These are phyloP conservation scores for Cyclargus thomasi DNA, from an alignment of 1,140 invertebrate genomes.

Conservation along the genomic window DNA sequence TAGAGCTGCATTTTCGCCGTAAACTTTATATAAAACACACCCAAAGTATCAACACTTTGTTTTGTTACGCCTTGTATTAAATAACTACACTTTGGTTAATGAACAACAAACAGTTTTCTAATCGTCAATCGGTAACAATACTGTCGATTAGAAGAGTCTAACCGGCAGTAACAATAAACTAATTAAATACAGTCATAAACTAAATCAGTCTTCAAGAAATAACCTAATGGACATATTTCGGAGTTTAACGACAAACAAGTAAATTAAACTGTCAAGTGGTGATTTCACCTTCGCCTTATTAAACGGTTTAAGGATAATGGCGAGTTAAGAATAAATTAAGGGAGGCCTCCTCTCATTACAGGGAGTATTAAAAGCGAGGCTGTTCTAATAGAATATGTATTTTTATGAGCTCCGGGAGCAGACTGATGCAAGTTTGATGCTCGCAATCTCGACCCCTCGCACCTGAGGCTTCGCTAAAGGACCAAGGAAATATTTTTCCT, in stretches of 20 bases:
- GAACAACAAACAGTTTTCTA: no score
- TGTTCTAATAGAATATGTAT: constrained; percentile 16
- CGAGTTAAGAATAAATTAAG: constrained; percentile 11
- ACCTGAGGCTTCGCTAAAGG: not conserved
- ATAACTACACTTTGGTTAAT: no score
- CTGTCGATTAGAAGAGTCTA: no score
- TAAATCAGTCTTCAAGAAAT: not conserved
- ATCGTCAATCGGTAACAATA: no score
- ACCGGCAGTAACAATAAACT: no score
- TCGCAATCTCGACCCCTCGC: constrained; percentile 4
- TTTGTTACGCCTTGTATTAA: no score
- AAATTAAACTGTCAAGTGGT: not conserved
- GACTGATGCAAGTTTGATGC: constrained; percentile 4
- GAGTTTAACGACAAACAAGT: not conserved
- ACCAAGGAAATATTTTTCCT: not conserved
- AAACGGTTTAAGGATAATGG: constrained; percentile 13
- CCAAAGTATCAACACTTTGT: no score
- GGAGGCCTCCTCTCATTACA: constrained; percentile 5
- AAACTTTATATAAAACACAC: no score
- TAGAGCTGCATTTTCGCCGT: no score
- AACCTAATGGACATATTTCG: not conserved
- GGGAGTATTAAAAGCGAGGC: constrained; percentile 12
- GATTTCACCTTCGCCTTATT: constrained; percentile 10
- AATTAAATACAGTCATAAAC: not conserved
- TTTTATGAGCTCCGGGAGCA: constrained; percentile 5